Evolutionary conservation across 2,113 vertebrate genomes (phyloP), one percentile per base, ranked within the genome.

Genomic region (Leucopsar rothschildi): DNA sequence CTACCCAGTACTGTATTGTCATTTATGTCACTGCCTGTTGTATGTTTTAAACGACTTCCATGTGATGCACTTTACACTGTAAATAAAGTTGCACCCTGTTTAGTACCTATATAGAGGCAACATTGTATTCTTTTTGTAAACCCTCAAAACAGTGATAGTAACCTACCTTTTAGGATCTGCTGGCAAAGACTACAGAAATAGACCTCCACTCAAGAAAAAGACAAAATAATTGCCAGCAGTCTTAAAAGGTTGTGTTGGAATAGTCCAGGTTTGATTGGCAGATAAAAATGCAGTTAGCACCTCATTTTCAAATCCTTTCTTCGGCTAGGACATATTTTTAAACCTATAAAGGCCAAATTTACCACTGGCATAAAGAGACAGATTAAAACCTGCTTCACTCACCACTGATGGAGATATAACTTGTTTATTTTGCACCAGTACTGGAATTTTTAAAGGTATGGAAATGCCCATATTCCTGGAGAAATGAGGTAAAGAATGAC

Each of bases 31-130:
- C 86, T 79, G 71, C 84, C 78, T 89, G 42, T 95, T 96, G 53
- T 96, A 88, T 92, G 75, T 94, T 97, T 91, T 93, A 69, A 85
- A 65, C 3, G 0, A 95, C 68, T 86, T 79, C 82, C 68, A 66
- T 85, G 82, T 92, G 96, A 97, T 86, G 86, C 94, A 97, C 96
- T 97, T 97, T 95, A 97, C 86, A 90, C 96, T 96, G 91, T 95
- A 93, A 97, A 97, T 97, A 96, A 97, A 97, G 93, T 87, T 88
- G 84, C 93, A 91, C 80, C 96, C 83, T 71, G 42, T 95, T 93
- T 94, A 90, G 78, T 95, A 84, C 75, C 73, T 40, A 17, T 87
- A 70, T n/a, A 82, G 83, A 96, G 68, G 35, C 28, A 69, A 80
- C 49, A 85, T 33, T 50, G 80, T 50, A 31, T 22, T 96, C 31